phyloP scores from a whole-genome alignment of 1,140 invertebrate species.

The Drosophila mayri region DNA sequence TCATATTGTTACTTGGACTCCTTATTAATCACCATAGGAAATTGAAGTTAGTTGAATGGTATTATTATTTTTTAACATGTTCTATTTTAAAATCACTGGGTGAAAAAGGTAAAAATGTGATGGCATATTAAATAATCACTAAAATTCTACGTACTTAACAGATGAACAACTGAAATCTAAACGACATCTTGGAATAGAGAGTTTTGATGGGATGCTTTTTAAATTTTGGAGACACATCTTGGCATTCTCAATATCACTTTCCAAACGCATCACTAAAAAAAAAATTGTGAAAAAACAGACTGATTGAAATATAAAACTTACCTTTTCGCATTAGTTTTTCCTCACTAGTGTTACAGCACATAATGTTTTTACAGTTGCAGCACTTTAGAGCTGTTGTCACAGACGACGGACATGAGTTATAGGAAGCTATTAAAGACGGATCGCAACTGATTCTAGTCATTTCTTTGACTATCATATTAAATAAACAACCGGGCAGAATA shows the following conservation, averaged over 20 bases:
- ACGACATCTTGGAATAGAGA: conserved; percentile 1
- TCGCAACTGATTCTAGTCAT: conserved; percentile 24
- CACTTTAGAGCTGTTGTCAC: conserved; percentile 32
- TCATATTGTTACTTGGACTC: not conserved
- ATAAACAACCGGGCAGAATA: conserved; percentile 64
- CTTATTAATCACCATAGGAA: not conserved
- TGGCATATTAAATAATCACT: not conserved
- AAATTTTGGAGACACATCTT: conserved; percentile 19
- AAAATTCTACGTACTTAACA: not conserved
- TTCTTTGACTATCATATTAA: conserved; percentile 69
- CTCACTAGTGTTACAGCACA: conserved; percentile 59
- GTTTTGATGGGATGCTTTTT: conserved; percentile 12
- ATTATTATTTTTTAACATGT: not conserved
- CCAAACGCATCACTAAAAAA: conserved; percentile 10
- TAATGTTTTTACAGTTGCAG: conserved; percentile 56
- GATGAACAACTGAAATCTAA: not conserved
- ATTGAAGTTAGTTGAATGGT: not conserved
- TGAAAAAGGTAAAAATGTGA: not conserved
- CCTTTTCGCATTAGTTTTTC: conserved; percentile 51
- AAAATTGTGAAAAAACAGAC: not conserved
- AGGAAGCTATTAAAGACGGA: not conserved
- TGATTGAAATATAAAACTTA: not conserved
- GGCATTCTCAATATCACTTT: conserved; percentile 21
- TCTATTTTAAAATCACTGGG: not conserved
- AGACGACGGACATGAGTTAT: not conserved